Conservation (phyloP, 2,888 invertebrate genomes). For the Muscina levida region DNA sequence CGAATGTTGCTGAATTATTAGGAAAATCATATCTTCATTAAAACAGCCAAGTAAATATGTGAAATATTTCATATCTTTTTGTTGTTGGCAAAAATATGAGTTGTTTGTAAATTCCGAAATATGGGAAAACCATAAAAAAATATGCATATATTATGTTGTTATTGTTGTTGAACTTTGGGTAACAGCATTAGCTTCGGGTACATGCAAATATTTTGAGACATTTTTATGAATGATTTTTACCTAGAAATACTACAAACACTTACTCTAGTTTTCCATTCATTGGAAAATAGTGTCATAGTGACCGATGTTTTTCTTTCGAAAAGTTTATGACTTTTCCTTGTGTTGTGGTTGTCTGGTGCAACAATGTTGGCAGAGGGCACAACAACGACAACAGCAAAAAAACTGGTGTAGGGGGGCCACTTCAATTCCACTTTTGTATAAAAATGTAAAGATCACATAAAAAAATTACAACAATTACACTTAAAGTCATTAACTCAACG, state of each 20-base stretch:
- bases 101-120: no score
- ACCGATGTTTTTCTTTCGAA: conserved; percentile 29
- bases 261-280: conserved; percentile 20
- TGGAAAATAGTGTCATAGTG: conserved; percentile 37
- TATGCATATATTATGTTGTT: no score
- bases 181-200: no score
- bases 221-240: conserved; percentile 42
- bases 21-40: no score
- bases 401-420: neutral
- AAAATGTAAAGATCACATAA: conserved; percentile 28
- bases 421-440: conserved; percentile 38
- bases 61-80: neutral
- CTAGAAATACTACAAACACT: conserved; percentile 33
- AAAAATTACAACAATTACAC: conserved; percentile 30
- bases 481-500: conserved; percentile 50
- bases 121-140: no score
- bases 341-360: conserved; percentile 23
- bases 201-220: neutral
- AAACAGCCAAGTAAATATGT: no score
- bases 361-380: conserved; percentile 20
- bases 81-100: neutral
- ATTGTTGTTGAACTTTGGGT: no score
- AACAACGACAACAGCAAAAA: neutral
- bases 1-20: no score
- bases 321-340: conserved; percentile 24